These are phyloP conservation scores for Pogonomyrmex californicus DNA, from an alignment of 1,140 invertebrate genomes.

Conservation along the genomic window DNA sequence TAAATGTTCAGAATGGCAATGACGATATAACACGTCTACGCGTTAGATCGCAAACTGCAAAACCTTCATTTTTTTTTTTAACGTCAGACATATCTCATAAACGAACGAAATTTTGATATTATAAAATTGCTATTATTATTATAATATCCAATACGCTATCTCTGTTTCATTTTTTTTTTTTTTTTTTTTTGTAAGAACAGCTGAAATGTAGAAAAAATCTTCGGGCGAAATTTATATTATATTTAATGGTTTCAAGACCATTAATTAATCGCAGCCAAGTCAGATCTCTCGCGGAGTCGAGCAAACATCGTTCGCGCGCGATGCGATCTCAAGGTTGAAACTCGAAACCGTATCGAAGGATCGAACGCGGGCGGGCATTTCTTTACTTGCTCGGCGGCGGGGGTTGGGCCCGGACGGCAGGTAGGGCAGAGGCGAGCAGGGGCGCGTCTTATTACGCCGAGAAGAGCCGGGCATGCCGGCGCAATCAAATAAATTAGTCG, in stretches of 20 bases:
- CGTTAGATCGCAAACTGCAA: neutral
- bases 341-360: conserved; percentile 33
- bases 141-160: neutral
- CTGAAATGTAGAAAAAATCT: neutral
- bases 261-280: conserved; percentile 14
- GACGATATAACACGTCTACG: too few species aligned
- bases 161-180: neutral
- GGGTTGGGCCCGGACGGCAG: neutral
- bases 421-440: conserved; percentile 41
- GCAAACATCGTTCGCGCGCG: neutral
- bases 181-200: neutral
- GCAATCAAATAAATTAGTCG: conserved; percentile 82
- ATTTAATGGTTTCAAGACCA: neutral
- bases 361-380: conserved; percentile 34
- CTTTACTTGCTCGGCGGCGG: neutral
- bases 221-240: neutral
- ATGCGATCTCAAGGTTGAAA: conserved; percentile 32
- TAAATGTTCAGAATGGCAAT: neutral
- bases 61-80: neutral
- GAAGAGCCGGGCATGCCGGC: conserved; percentile 72
- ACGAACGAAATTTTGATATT: neutral
- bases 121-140: neutral
- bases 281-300: neutral
- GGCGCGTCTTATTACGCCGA: conserved; percentile 78
- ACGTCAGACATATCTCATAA: neutral